Base-by-base conservation (phyloP, 2,888 invertebrate genomes). In the Limenitis arthemis region DNA sequence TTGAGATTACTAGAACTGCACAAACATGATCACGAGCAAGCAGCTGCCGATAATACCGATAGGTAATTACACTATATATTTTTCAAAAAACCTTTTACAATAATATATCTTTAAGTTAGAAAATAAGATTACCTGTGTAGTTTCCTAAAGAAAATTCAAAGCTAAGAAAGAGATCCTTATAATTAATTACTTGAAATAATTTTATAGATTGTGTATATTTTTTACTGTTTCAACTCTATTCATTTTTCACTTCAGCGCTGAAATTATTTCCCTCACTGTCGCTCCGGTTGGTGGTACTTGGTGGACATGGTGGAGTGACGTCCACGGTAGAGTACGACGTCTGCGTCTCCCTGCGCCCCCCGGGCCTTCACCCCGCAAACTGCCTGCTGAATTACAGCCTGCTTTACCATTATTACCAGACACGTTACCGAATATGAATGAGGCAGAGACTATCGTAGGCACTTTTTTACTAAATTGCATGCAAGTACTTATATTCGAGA, bases 1-100 rank as follows among this genome's bases (percentile, higher is more conserved):
- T 80, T 89, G 71, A 87, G 88, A 61, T 79, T 82, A 70, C 89
- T 89, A 77, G 91, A 89, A 72, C 90, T 88, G 56, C 90, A 83
- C 77, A 92, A 88, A 74, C 88, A 59, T 60, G 75, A 75, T 52
- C 72, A 62, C 54, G 67, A 65, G 36, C 51, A 63, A 37, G 63
- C 63, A 36, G 42, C 54, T 36, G 37, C 54, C 40, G 54, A 57
- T 9, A 41, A 51, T 36, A 29, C 57, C 30, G 60, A 56, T 44
- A 56, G 41, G 56, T 59, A 5, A n/a, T 34, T 7, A 4, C 20
- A 20, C 20, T 20, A 20, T 20, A 20, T 20, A 20, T 20, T 20
- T 20, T 20, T 20, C 20, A 20, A 20, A 20, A 20, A 20, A 20
- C 20, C 20, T 20, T 3, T 20, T 20, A 20, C 20, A 20, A 20